Percentiles rank a stretch among this genome's conserved stretches.
These are phyloP conservation scores for Vollenhovia emeryi DNA, from an alignment of 1,140 invertebrate genomes.

Conservation along the genomic window DNA sequence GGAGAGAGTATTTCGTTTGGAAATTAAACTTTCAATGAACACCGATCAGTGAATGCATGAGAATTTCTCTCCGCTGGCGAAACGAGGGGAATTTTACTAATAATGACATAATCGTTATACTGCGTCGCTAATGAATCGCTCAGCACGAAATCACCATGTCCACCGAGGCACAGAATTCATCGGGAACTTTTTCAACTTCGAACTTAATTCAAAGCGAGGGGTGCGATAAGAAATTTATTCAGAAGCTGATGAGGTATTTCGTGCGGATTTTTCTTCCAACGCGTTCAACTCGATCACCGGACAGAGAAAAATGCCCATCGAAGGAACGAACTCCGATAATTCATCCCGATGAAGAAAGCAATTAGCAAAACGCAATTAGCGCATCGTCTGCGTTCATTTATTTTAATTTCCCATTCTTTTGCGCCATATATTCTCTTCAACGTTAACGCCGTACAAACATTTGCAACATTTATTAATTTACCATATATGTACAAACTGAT, in stretches of 20 bases:
- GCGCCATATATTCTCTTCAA: slow-evolving; percentile 23
- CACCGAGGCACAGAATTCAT: slow-evolving; percentile 36
- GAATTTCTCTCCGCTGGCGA: slow-evolving; percentile 17
- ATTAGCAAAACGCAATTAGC: slow-evolving; percentile 52
- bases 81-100: slow-evolving; percentile 47
- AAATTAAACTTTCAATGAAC: slow-evolving; percentile 44
- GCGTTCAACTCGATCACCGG: slow-evolving; percentile 21
- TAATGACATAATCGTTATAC: slow-evolving; percentile 54
- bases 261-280: slow-evolving; percentile 34
- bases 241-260: slow-evolving; percentile 47
- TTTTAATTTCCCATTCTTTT: slow-evolving; percentile 18
- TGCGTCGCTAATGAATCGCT: slow-evolving; percentile 53
- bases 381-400: slow-evolving; percentile 45
- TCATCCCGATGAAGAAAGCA: slow-evolving; percentile 42
- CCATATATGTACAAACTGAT: background rate
- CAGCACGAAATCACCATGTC: slow-evolving; percentile 47
- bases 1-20: slow-evolving; percentile 20
- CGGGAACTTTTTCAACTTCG: slow-evolving; percentile 49
- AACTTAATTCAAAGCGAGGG: slow-evolving; percentile 51
- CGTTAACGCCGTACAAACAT: background rate
- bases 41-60: slow-evolving; percentile 20
- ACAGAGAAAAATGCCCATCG: slow-evolving; percentile 55
- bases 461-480: background rate
- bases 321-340: slow-evolving; percentile 39
- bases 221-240: slow-evolving; percentile 61